phyloP scores from a whole-genome alignment of 2,797 vertebrate species.

The Galago senegalensis region DNA sequence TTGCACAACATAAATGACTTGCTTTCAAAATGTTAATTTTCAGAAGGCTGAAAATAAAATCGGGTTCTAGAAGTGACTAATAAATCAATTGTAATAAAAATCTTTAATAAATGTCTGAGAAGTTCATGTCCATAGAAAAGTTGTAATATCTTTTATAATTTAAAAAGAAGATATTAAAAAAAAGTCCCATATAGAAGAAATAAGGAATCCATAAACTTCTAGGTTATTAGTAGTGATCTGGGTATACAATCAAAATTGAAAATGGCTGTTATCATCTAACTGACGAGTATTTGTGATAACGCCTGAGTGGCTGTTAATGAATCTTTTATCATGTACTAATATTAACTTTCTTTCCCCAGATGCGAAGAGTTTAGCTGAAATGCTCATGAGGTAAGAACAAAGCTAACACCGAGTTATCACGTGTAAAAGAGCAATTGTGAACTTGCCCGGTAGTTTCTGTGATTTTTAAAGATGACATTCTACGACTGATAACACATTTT shows the following conservation, averaged over 20 bases:
- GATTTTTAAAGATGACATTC: background rate
- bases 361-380: conserved; percentile 99
- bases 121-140: background rate
- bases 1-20: conserved; percentile 6
- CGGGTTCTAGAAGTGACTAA: conserved; percentile 2
- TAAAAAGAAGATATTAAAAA: conserved; percentile 33
- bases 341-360: conserved; percentile 93
- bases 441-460: background rate
- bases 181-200: conserved; percentile 44
- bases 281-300: conserved; percentile 60
- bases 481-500: background rate
- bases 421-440: background rate
- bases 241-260: conserved; percentile 39
- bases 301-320: conserved; percentile 17
- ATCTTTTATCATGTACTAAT: conserved; percentile 65
- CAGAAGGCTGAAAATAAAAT: conserved; percentile 60
- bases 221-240: conserved; percentile 14
- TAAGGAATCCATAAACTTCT: background rate
- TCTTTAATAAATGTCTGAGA: conserved; percentile 17
- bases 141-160: background rate
- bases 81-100: conserved; percentile 52
- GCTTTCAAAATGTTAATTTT: conserved; percentile 48
- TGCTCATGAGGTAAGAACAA: conserved; percentile 98
- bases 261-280: background rate
- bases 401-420: background rate